A percentile compares a stretch with the other conserved stretches of the same genome.
Conservation (phyloP, 2,113 vertebrate genomes). For the Crypturellus undulatus region DNA sequence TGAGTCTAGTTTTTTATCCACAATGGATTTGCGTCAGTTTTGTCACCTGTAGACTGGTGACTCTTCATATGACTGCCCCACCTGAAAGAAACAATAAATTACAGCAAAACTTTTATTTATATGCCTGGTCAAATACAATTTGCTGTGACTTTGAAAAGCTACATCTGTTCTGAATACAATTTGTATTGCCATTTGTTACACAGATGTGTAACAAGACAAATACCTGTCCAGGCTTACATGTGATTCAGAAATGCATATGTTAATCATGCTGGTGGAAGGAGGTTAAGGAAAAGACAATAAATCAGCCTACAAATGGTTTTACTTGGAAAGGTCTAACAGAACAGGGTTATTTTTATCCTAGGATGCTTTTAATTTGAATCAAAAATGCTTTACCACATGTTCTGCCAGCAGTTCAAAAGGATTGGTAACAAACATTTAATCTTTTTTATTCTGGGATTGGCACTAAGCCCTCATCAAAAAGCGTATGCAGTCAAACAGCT, state of each 20-base stretch:
- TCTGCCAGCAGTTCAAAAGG: slow-evolving; percentile 87
- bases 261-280: slow-evolving; percentile 77
- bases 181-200: slow-evolving; percentile 80
- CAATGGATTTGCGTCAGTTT: neutral
- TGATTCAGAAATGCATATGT: slow-evolving; percentile 79
- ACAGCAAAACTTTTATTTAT: slow-evolving; percentile 69
- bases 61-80: neutral
- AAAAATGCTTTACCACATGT: slow-evolving; percentile 87
- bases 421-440: slow-evolving; percentile 87
- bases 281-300: slow-evolving; percentile 80
- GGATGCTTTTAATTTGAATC: slow-evolving; percentile 89
- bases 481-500: slow-evolving; percentile 79
- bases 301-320: slow-evolving; percentile 82
- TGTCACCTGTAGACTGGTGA: slow-evolving; percentile 26
- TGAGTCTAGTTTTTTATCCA: slow-evolving; percentile 1
- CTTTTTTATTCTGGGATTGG: slow-evolving; percentile 84
- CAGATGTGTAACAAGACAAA: slow-evolving; percentile 82
- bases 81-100: slow-evolving; percentile 45
- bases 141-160: slow-evolving; percentile 67
- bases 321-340: slow-evolving; percentile 80
- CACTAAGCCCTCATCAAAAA: slow-evolving; percentile 86
- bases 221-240: slow-evolving; percentile 79
- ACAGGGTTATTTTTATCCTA: slow-evolving; percentile 86
- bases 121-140: slow-evolving; percentile 72
- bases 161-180: slow-evolving; percentile 74